These are phyloP conservation scores for Cyaniris semiargus DNA, from an alignment of 2,888 invertebrate species.

Conservation along the genomic window DNA sequence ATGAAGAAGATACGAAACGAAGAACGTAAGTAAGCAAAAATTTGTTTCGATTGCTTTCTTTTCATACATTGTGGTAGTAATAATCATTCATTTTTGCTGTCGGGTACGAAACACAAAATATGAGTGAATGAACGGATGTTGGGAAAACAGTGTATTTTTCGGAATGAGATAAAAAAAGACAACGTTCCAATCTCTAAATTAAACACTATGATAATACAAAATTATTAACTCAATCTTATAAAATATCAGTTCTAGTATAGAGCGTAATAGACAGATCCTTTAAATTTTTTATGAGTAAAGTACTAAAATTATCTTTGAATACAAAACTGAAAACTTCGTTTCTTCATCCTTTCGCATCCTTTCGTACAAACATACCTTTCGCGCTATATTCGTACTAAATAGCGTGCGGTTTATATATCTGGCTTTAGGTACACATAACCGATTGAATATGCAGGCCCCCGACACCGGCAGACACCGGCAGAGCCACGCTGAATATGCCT, in stretches of 20 bases:
- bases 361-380: background rate
- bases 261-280: background rate
- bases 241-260: too few species aligned
- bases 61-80: background rate
- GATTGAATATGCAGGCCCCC: slow-evolving; percentile 58
- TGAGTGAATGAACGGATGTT: too few species aligned
- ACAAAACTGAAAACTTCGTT: background rate
- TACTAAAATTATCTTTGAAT: background rate
- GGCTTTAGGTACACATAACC: slow-evolving; percentile 53
- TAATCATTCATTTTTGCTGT: background rate
- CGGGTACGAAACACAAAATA: too few species aligned
- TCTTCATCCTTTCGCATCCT: background rate
- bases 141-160: too few species aligned
- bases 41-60: background rate
- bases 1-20: too few species aligned
- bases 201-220: too few species aligned
- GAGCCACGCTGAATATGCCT: slow-evolving; percentile 38
- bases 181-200: too few species aligned
- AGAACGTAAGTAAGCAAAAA: background rate
- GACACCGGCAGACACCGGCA: slow-evolving; percentile 51
- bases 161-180: too few species aligned
- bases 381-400: background rate
- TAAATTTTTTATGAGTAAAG: background rate
- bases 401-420: slow-evolving; percentile 35
- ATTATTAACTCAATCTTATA: too few species aligned